These are phyloP conservation scores for Porites australiensis DNA, from an alignment of 64 coral and sea anemone genomes.

Conservation along the genomic window DNA sequence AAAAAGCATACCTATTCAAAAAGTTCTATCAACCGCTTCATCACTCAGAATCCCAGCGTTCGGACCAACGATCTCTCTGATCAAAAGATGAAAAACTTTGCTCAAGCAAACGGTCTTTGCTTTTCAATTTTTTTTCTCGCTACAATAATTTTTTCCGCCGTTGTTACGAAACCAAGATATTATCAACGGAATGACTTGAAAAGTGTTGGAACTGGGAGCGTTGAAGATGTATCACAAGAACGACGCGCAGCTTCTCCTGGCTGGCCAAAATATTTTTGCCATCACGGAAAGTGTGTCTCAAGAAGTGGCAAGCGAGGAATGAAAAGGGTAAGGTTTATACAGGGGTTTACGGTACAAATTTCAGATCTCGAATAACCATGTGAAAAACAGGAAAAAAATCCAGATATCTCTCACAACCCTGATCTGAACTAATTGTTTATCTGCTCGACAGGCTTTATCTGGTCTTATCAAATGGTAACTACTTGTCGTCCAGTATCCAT, in stretches of 20 bases:
- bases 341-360: no score
- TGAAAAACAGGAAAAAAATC: no score
- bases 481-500: no score
- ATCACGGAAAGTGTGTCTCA: background rate
- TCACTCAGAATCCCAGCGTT: background rate
- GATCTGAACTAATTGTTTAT: no score
- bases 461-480: no score
- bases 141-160: background rate
- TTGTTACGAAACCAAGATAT: background rate
- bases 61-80: background rate
- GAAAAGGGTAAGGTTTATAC: background rate
- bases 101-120: background rate
- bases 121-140: constrained; percentile 2
- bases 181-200: background rate
- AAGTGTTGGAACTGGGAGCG: background rate
- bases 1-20: background rate
- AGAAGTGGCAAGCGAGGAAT: background rate
- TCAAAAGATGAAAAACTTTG: background rate
- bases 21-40: background rate
- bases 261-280: background rate
- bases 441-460: no score
- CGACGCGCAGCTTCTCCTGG: background rate
- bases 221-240: background rate
- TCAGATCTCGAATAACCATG: no score
- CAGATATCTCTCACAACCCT: no score